phyloP scores from a whole-genome alignment of 2,797 vertebrate species.

The Sebastes kiyomatsui region DNA sequence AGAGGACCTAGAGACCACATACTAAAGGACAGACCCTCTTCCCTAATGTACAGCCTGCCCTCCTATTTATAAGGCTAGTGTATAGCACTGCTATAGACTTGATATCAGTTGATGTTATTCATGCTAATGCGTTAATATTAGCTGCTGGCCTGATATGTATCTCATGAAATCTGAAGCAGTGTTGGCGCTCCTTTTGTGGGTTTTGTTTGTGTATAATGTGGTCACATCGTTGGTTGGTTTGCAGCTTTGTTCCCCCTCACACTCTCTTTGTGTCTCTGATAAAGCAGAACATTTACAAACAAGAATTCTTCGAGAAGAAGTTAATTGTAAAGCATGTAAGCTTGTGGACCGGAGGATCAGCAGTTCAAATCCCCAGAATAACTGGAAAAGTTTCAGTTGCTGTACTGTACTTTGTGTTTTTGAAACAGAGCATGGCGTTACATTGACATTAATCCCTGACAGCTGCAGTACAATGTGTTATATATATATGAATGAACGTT shows the following conservation, averaged over 20 bases:
- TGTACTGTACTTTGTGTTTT: background rate
- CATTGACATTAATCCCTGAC: background rate
- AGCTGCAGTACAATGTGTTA: background rate
- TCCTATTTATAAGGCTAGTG: constrained; percentile 10
- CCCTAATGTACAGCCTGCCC: constrained; percentile 5
- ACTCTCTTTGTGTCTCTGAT: background rate
- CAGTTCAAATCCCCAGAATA: background rate
- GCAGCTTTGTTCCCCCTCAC: background rate
- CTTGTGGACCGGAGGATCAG: background rate
- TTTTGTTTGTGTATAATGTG: constrained; percentile 14
- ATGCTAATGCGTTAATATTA: constrained; percentile 15
- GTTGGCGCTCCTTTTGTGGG: background rate
- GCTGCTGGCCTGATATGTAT: background rate
- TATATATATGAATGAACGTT: background rate
- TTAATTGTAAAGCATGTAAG: background rate
- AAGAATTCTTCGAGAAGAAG: background rate
- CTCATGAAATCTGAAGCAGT: background rate
- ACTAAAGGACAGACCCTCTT: constrained; percentile 37
- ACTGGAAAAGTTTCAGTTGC: background rate
- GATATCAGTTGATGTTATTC: constrained; percentile 16
- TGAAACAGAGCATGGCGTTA: background rate
- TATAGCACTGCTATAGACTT: background rate
- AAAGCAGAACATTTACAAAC: background rate
- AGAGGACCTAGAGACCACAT: constrained; percentile 4
- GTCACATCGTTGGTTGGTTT: background rate